A percentile compares a stretch with the other conserved stretches of the same genome.
These are phyloP conservation scores for Pipistrellus pipistrellus DNA, from an alignment of 2,797 vertebrate genomes.

Conservation along the genomic window DNA sequence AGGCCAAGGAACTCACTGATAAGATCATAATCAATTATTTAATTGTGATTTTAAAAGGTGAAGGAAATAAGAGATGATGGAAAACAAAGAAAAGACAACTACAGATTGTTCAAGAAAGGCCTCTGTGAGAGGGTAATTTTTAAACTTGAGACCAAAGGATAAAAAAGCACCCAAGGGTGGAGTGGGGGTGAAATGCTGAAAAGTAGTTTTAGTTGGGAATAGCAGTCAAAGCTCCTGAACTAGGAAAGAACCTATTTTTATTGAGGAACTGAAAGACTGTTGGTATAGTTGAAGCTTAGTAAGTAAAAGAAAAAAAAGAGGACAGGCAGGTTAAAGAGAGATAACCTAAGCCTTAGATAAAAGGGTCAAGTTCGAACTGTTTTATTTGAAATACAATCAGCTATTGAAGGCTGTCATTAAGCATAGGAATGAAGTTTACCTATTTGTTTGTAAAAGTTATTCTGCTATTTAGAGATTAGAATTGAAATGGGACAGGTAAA, in stretches of 20 bases:
- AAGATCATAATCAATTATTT: conserved; percentile 32
- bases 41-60: conserved; percentile 11
- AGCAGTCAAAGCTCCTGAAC: not conserved
- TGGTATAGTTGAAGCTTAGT: not conserved
- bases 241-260: conserved; percentile 25
- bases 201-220: not conserved
- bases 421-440: not conserved
- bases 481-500: conserved; percentile 1
- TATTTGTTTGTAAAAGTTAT: not conserved
- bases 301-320: not conserved
- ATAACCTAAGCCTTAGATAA: conserved; percentile 1
- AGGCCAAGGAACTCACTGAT: not conserved
- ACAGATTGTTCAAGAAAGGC: not conserved
- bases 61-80: conserved; percentile 6
- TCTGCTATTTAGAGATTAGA: conserved; percentile 4
- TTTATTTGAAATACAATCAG: conserved; percentile 39
- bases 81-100: conserved; percentile 37
- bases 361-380: not conserved
- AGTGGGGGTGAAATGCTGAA: not conserved
- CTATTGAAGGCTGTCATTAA: conserved; percentile 8
- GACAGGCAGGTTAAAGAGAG: not conserved
- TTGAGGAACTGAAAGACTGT: conserved; percentile 25
- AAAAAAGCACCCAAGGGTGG: not conserved
- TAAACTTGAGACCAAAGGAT: conserved; percentile 4
- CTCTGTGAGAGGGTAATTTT: not conserved